Evolutionary conservation across 2,113 vertebrate species (phyloP).

Genomic region (Eudyptes chrysolophus): DNA sequence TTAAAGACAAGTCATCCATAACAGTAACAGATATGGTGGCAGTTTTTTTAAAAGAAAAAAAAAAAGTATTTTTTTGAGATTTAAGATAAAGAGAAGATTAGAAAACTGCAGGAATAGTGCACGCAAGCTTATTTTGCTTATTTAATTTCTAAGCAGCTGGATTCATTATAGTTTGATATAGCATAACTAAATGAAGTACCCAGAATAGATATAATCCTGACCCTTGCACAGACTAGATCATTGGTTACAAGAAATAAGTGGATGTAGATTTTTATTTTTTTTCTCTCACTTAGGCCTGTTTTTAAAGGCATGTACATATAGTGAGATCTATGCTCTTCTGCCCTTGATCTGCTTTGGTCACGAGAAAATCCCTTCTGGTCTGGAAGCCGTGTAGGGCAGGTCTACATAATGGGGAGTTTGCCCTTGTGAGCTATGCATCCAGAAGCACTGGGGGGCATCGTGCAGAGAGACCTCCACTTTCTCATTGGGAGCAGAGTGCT

Average conservation of each 20-base stretch:
- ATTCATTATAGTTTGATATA: background rate
- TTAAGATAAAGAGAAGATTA: background rate
- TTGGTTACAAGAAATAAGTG: background rate
- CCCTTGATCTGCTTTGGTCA: background rate
- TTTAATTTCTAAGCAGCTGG: background rate
- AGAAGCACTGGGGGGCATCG: accelerated
- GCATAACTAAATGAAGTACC: background rate
- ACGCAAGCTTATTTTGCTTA: background rate
- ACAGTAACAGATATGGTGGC: background rate
- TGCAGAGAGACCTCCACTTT: background rate
- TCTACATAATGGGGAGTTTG: background rate
- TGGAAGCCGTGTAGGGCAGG: accelerated
- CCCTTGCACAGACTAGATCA: background rate
- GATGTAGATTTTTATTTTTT: background rate
- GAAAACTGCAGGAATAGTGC: background rate
- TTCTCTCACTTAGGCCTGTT: background rate
- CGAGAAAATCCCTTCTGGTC: background rate
- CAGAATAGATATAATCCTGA: background rate
- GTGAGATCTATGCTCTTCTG: background rate
- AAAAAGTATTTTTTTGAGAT: background rate
- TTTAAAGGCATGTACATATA: background rate
- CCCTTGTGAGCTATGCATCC: background rate
- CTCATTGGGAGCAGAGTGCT: background rate
- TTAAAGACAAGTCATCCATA: slow-evolving; percentile 19
- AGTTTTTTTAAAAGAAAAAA: background rate